Conservation (phyloP, 2,113 vertebrate species). For the Festucalex cinctus region DNA sequence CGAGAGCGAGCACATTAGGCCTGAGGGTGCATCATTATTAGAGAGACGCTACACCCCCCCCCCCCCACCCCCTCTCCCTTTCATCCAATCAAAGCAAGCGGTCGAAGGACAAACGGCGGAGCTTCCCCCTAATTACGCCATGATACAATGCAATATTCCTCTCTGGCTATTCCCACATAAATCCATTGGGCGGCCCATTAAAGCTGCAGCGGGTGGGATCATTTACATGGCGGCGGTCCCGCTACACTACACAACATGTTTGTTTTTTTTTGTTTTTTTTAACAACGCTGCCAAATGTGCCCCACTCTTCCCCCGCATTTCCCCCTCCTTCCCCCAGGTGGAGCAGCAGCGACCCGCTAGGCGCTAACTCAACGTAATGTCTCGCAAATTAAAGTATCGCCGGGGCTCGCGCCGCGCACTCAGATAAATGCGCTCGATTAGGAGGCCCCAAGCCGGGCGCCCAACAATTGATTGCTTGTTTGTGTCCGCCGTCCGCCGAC, state of each 20-base stretch:
- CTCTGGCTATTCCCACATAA: constrained; percentile 64
- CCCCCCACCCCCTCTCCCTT: background rate
- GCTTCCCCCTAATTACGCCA: constrained; percentile 53
- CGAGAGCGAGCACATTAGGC: constrained; percentile 53
- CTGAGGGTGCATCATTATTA: constrained; percentile 73
- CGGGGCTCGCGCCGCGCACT: constrained; percentile 58
- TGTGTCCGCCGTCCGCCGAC: constrained; percentile 59
- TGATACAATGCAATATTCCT: constrained; percentile 62
- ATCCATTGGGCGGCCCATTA: constrained; percentile 61
- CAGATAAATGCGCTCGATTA: constrained; percentile 69
- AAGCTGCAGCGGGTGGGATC: constrained; percentile 61
- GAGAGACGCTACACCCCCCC: constrained; percentile 37
- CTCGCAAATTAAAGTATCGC: constrained; percentile 72
- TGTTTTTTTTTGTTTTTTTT: background rate
- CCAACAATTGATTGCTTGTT: constrained; percentile 72
- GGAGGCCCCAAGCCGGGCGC: constrained; percentile 62
- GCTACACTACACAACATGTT: constrained; percentile 30
- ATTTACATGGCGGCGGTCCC: constrained; percentile 58
- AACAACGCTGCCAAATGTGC: background rate
- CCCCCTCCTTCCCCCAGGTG: constrained; percentile 43
- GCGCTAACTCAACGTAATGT: constrained; percentile 74
- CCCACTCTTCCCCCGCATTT: background rate
- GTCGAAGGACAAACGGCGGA: constrained; percentile 40
- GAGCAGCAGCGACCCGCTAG: constrained; percentile 59
- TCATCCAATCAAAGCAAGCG: constrained; percentile 45